These are phyloP conservation scores for Podarcis muralis DNA, from an alignment of 2,113 vertebrate genomes.

Conservation along the genomic window DNA sequence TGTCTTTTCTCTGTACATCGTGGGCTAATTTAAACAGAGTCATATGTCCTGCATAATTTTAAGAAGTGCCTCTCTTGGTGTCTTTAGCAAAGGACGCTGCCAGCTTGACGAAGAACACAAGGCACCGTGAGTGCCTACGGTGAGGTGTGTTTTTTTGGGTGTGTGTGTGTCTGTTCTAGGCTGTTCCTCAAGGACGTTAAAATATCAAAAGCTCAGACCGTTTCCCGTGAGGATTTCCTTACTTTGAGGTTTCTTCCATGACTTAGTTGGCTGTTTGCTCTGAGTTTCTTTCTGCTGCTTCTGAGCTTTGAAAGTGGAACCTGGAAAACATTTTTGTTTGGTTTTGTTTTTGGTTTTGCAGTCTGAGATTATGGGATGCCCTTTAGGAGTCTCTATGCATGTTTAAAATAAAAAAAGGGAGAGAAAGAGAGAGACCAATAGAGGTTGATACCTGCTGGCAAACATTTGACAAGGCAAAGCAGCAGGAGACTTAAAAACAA, in stretches of 20 bases:
- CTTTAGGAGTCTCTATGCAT: constrained; percentile 61
- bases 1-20: constrained; percentile 49
- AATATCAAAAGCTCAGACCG: constrained; percentile 64
- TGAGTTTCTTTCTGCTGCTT: constrained; percentile 85
- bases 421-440: constrained; percentile 42
- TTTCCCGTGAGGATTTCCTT: constrained; percentile 68
- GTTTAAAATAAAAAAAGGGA: not conserved
- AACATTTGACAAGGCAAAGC: constrained; percentile 44
- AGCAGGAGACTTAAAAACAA: constrained; percentile 61
- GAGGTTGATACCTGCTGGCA: constrained; percentile 43
- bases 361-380: constrained; percentile 65
- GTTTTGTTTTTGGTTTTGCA: constrained; percentile 51
- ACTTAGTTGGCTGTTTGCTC: constrained; percentile 82
- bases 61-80: constrained; percentile 32
- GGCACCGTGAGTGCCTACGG: constrained; percentile 12
- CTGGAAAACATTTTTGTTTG: constrained; percentile 79
- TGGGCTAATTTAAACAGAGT: constrained; percentile 54
- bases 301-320: constrained; percentile 84
- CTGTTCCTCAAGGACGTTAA: constrained; percentile 65
- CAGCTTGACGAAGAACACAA: constrained; percentile 48
- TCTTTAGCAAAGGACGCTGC: constrained; percentile 50
- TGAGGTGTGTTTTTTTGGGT: too few relatives aligned
- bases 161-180: constrained; percentile 13
- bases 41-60: constrained; percentile 34
- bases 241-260: constrained; percentile 85